Base-by-base conservation (phyloP, 2,113 vertebrate genomes). In the Synchiropus splendidus region DNA sequence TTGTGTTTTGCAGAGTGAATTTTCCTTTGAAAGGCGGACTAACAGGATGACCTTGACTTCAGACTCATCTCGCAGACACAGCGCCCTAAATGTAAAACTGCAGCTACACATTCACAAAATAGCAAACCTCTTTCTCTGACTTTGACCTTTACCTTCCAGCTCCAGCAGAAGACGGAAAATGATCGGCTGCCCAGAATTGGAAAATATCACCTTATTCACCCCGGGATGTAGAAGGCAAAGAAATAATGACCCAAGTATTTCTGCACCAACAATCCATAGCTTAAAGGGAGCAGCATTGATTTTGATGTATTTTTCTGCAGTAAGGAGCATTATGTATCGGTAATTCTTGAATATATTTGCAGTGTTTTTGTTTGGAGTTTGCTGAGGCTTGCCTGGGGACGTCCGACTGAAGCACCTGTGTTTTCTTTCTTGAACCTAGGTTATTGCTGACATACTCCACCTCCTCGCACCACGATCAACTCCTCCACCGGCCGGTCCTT, bases 11-110 rank as follows among this genome's bases (percentile, higher is more conserved):
- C 41, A 56, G 61, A 34, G 41, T 56, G 43, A 46, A 63, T 48
- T 72, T 75, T 81, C 70, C 69, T 65, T 54, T 61, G 37, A 55
- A 55, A 53, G 32, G 18, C 64, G 64, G 64, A 78, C 51, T 51
- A 51, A 52, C 40, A 27, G 13, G 15, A 34, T 66, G 79, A 81
- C 79, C 75, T 73, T 69, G 66, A 53, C 44, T 70, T 78, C 58
- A 67, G 54, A 67, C 62, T 63, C 35, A 51, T 32, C 44, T 51
- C 45, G 52, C 53, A 66, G 70, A 70, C 51, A 55, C 31, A 44
- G 47, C 58, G 46, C 15, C 48, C 54, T 39, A 48, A 59, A 74
- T 49, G 42, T 55, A 72, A 67, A 74, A 64, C 50, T 42, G 50
- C 51, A 63, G 50, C 53, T 54, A 54, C 45, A 36, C 77, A 74